A percentile compares a stretch with the other conserved stretches of the same genome.
Evolutionary conservation across 1,140 invertebrate species (phyloP).

Genomic region (Tetramorium alpestre): DNA sequence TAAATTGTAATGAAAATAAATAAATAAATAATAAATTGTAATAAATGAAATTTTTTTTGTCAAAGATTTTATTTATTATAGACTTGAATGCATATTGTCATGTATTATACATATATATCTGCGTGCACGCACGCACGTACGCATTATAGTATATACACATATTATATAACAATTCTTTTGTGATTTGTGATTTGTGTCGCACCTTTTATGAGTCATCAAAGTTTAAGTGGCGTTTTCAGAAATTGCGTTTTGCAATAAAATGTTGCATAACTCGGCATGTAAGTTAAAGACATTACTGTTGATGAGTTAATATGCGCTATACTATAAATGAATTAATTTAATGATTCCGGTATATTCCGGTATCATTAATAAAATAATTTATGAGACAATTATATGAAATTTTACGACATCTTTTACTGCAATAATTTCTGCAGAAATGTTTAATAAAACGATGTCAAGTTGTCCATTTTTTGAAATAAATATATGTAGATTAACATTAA

Average conservation of each 20-base stretch:
- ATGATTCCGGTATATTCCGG: neutral
- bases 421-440: neutral
- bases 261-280: neutral
- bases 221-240: neutral
- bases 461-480: neutral
- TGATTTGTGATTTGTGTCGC: neutral
- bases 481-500: neutral
- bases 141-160: too few species aligned
- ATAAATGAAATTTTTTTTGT: too few species aligned
- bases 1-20: too few species aligned
- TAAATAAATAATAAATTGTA: too few species aligned
- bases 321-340: neutral
- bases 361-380: constrained; percentile 14
- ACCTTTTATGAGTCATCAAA: neutral
- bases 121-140: too few species aligned
- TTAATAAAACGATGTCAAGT: neutral
- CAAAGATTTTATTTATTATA: too few species aligned
- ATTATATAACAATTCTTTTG: neutral
- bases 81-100: too few species aligned
- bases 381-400: constrained; percentile 1
- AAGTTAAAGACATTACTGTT: neutral
- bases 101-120: too few species aligned
- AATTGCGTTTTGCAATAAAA: constrained; percentile 23
- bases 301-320: neutral
- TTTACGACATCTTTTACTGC: neutral